Base-by-base conservation (phyloP, 92 coral and sea anemone species). In the Phymanthus crucifer region DNA sequence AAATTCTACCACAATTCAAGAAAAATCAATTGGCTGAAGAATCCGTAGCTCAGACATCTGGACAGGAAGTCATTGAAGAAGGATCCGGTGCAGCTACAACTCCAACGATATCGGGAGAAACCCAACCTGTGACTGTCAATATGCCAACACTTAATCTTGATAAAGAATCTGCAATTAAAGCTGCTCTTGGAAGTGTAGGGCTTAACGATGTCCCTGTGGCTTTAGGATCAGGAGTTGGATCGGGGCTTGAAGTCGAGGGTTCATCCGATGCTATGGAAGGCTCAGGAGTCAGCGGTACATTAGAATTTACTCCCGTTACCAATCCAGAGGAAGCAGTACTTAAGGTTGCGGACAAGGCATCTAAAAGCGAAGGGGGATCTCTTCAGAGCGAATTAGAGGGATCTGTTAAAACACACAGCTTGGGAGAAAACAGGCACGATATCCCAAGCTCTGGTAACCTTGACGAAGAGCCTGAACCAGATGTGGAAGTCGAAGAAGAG, bases 261-360 rank as follows among this genome's bases (percentile, higher is more conserved):
- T 78, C 87, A 27, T 72, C 89, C 40, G 91, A 87, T 70, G 86
- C 85, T 40, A 50, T 92, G 19, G 88, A 90, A 17, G 97, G 97
- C 43, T 93, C 97, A 36, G 94, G 87, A 12, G 82, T 89, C 26
- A 89, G 84, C 33, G 94, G 97, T 18, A 93, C 94, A 23, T 67
- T 93, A 79, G 94, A 93, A 32, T 71, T 93, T 31, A 82, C 94
- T 19, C 94, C 97, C 8, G 97, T 88, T 14, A 84, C 82, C 31
- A 85, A 83, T 64, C 87, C 97, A 23, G 87, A 90, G 32, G 97
- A 93, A 46, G 92, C 88, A 26, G 89, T 92, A 32, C 77, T 80
- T 68, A 79, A 87, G 23, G 56, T 90, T 38, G 79, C 88, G 54
- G 90, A 90, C 12, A 83, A 80, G 10, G 78, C 73, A 26, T 78